Conservation (phyloP, 2,888 invertebrate species). For the Bembecia ichneumoniformis region DNA sequence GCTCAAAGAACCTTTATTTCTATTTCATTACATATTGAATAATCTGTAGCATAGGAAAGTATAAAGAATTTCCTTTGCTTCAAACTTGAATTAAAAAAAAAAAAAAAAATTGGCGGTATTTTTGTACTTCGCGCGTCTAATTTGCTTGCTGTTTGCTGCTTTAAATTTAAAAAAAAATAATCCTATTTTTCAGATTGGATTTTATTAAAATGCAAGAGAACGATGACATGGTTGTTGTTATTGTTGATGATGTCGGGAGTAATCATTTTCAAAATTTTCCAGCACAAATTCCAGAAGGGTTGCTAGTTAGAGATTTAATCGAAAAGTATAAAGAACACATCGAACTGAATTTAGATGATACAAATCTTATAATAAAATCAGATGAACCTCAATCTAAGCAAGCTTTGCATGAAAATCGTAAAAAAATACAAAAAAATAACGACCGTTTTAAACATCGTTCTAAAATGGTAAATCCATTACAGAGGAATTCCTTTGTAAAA, state of each 20-base stretch:
- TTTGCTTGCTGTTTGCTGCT: too few relatives aligned
- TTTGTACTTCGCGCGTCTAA: conserved; percentile 1
- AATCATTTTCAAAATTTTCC: too few relatives aligned
- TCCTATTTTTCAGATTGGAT: background rate
- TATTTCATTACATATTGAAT: too few relatives aligned
- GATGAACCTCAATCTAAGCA: conserved; percentile 9
- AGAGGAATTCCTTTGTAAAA: conserved; percentile 35
- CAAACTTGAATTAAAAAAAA: too few relatives aligned
- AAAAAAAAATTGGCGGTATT: conserved; percentile 13
- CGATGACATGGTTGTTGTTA: conserved; percentile 25
- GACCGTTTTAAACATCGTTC: conserved; percentile 9
- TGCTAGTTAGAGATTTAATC: conserved; percentile 8
- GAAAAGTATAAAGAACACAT: conserved; percentile 26
- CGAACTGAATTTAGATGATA: conserved; percentile 8
- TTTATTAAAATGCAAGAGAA: conserved; percentile 17
- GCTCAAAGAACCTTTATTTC: too few relatives aligned
- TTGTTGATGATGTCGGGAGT: conserved; percentile 12
- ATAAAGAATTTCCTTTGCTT: too few relatives aligned
- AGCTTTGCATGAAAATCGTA: conserved; percentile 1
- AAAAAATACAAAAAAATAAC: conserved; percentile 3
- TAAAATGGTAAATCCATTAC: conserved; percentile 18
- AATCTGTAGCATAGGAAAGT: too few relatives aligned
- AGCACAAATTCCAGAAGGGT: too few relatives aligned
- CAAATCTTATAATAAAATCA: too few relatives aligned
- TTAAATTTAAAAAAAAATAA: too few relatives aligned